Evolutionary conservation across 1,140 invertebrate species (phyloP), one percentile per base, ranked within the genome.

Genomic region (Rhagoletis pomonella): DNA sequence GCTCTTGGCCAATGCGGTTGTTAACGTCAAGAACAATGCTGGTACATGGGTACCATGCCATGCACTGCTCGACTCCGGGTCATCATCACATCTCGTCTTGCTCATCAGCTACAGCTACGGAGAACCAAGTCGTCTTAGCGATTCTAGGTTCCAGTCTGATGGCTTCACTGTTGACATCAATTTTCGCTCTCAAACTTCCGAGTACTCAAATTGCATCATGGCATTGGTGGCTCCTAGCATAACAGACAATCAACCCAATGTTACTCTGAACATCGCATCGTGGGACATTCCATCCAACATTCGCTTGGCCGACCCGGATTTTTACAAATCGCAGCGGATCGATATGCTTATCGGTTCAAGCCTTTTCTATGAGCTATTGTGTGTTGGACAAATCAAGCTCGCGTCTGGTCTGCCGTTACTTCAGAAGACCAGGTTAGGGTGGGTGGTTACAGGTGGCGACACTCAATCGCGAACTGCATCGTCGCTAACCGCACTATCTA

Each of bases 231-330:
- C 50, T 50, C n/a, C 73, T 42, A 50, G 44, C 50, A 50, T 81
- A 81, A 81, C 73, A 7, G 42, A 81, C 42, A 50, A 81, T 81
- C 10, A 58, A 81, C 67, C 42, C 73, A 81, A 81, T 14, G 2
- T 81, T 47, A n/a, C 14, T 47, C 42, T 81, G 12, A 81, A 50
- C 17, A 17, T 58, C 6, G 14, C 42, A 47, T 47, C 12, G 73
- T 81, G 65, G 65, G 17, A 69, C n/a, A 69, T 69, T n/a, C 65
- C 65, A 7, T 29, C 39, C 7, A 10, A 69, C n/a, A 69, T 69
- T 29, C 29, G 29, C 29, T 14, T 67, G 14, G 64, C 64, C 17
- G 3, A 67, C 14, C 64, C 64, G 39, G n/a, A 6, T 6, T 67
- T 67, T 39, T 39, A 67, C 64, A 67, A 67, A 39, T n/a, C n/a